These are phyloP conservation scores for Chiroxiphia lanceolata DNA, from an alignment of 2,797 vertebrate genomes.

Conservation along the genomic window DNA sequence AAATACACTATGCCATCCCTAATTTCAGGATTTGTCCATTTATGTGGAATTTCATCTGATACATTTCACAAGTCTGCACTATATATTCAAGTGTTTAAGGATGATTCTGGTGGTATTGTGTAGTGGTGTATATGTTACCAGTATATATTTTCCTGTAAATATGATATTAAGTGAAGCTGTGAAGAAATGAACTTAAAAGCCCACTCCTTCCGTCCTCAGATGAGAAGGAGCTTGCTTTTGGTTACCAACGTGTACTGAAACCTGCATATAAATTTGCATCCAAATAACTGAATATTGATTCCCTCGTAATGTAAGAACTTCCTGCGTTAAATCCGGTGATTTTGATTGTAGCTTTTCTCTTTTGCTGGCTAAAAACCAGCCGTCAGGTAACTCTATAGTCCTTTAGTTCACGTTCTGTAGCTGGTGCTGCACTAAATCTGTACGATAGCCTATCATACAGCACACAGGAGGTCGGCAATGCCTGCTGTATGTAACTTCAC, in stretches of 20 bases:
- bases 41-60: conserved; percentile 82
- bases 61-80: conserved; percentile 81
- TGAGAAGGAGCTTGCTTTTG: conserved; percentile 57
- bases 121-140: conserved; percentile 68
- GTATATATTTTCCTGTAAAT: conserved; percentile 62
- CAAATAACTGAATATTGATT: conserved; percentile 60
- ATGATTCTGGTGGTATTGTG: conserved; percentile 76
- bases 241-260: conserved; percentile 34
- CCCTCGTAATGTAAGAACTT: conserved; percentile 61
- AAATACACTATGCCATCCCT: conserved; percentile 54
- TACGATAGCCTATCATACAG: conserved; percentile 48
- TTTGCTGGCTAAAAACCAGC: conserved; percentile 65
- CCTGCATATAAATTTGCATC: conserved; percentile 12
- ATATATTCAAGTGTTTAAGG: conserved; percentile 89
- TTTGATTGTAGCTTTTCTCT: conserved; percentile 62
- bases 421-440: conserved; percentile 60
- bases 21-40: conserved; percentile 62
- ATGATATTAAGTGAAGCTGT: conserved; percentile 44
- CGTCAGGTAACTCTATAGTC: conserved; percentile 31
- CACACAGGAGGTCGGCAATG: conserved; percentile 57
- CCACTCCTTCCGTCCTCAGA: conserved; percentile 42
- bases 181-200: conserved; percentile 63
- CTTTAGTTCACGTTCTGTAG: conserved; percentile 63
- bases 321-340: conserved; percentile 18
- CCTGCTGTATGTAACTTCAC: conserved; percentile 84